Evolutionary conservation across 1,140 invertebrate genomes (phyloP).

Genomic region (Zeugodacus cucurbitae): DNA sequence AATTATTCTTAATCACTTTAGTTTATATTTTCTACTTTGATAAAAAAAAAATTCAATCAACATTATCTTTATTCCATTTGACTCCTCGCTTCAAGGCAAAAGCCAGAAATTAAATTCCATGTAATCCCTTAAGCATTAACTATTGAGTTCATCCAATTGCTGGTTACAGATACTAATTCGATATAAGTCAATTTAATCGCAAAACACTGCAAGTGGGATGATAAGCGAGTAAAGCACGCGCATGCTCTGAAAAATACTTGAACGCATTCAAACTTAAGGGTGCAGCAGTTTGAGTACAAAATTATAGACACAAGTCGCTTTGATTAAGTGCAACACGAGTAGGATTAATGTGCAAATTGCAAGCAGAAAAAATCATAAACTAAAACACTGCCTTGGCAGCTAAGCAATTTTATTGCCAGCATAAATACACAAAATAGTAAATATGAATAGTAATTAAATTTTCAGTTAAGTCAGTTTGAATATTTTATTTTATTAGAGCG

Average conservation of each 20-base stretch:
- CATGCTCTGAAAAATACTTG: not conserved
- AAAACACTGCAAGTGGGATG: not conserved
- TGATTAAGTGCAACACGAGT: not conserved
- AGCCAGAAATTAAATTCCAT: not conserved
- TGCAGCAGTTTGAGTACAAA: not conserved
- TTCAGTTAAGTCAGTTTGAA: not conserved
- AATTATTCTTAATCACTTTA: too few species aligned
- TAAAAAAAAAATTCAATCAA: too few species aligned
- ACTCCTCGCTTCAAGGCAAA: too few species aligned
- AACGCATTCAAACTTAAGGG: not conserved
- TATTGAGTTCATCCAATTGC: not conserved
- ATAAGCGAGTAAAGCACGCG: not conserved
- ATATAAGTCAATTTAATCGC: not conserved
- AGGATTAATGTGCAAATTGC: not conserved
- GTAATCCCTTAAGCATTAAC: not conserved
- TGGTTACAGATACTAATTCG: not conserved
- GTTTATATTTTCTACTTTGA: too few species aligned
- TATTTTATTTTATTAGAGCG: not conserved
- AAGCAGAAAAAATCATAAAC: not conserved
- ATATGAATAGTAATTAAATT: slow-evolving; percentile 33
- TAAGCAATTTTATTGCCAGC: not conserved
- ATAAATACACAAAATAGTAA: not conserved
- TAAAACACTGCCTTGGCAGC: not conserved
- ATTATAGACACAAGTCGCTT: not conserved
- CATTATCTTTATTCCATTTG: too few species aligned